Evolutionary conservation across 2,113 vertebrate species (phyloP).

Genomic region (Chionis minor): DNA sequence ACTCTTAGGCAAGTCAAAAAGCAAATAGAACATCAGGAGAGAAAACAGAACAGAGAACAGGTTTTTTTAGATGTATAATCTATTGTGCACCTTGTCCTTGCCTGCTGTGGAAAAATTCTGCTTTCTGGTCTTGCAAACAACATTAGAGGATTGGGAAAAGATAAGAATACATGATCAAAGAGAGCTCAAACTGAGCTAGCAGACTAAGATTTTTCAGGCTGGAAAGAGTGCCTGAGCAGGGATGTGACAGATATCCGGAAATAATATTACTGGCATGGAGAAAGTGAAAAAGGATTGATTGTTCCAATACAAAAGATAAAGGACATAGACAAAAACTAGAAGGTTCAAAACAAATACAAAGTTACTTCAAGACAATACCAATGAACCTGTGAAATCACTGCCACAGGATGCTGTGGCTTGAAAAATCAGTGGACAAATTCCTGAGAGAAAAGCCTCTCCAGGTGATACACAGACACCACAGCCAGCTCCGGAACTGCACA

Average conservation of each 20-base stretch:
- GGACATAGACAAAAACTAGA: neutral
- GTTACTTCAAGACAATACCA: neutral
- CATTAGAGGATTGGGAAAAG: neutral
- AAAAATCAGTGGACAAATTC: neutral
- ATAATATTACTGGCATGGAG: neutral
- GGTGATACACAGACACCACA: neutral
- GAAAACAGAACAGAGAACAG: neutral
- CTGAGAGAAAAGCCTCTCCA: neutral
- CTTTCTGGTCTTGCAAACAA: neutral
- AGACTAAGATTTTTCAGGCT: neutral
- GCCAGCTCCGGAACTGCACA: neutral
- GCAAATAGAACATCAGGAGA: neutral
- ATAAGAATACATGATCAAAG: neutral
- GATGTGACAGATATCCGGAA: neutral
- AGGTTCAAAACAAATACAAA: neutral
- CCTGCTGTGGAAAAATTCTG: neutral
- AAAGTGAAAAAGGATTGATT: neutral
- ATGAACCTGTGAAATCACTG: neutral
- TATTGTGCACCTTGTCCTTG: neutral
- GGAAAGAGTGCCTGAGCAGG: neutral
- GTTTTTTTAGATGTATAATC: neutral
- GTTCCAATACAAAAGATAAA: neutral
- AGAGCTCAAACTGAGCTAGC: neutral
- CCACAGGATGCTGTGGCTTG: neutral
- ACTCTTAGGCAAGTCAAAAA: neutral